Base-by-base conservation (phyloP, 2,113 vertebrate species). In the Calypte anna region DNA sequence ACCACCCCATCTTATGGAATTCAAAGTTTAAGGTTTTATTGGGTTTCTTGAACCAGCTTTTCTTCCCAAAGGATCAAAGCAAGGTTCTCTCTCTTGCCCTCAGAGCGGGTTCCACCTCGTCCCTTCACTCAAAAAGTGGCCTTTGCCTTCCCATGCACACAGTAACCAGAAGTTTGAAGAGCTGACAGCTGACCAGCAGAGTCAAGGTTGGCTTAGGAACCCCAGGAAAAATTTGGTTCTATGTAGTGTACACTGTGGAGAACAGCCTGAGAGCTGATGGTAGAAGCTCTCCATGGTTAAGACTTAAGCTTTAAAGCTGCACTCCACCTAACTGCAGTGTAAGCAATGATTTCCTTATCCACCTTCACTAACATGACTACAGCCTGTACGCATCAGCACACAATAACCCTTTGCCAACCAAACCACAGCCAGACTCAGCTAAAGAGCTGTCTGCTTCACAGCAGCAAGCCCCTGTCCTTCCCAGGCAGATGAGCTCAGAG, bases 371-470 rank as follows among this genome's bases (percentile, higher is more conserved):
- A 63, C 2, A 22, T 1, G 6, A 63, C 61, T 54, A 14, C 33
- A 53, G 85, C 36, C 16, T 4, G 7, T 21, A 11, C 8, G 22
- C 30, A 6, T 7, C 61, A 27, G 61, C 7, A 1, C 50, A 44
- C 15, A 6, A 3, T 0, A 0, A 53, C 12, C 14, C 58, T 44
- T 66, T 43, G 31, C 61, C 28, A 59, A 17, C 11, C 8, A 0
- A 28, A 79, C 23, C 33, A 33, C 44, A 36, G 57, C 18, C 7
- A 2, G 66, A 55, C 2, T 0, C 25, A 36, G 70, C 58, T 30
- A 38, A 55, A 10, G 4, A 75, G n/a, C 30, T 12, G 3, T 9
- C 59, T 66, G 59, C 55, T 44, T 17, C 73, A 6, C 22, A 73
- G 40, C 73, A 75, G 48, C 3, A 3, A 75, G 44, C 25, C 44